Percentiles rank a stretch among this genome's conserved stretches.
phyloP scores from a whole-genome alignment of 2,113 vertebrate species.

The Sebastes schlegelii region DNA sequence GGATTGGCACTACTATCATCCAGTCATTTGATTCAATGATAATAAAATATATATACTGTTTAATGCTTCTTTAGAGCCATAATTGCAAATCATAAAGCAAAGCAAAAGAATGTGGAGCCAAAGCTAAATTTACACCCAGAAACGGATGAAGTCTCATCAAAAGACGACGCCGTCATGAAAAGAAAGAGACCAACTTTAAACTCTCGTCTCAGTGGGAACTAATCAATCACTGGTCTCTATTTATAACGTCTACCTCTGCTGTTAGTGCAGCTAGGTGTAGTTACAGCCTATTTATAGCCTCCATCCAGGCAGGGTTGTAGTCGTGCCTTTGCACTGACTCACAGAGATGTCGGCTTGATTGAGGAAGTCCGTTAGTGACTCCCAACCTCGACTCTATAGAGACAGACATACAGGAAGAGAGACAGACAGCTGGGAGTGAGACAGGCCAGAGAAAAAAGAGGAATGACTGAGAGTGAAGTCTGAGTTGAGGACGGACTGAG shows the following conservation, averaged over 20 bases:
- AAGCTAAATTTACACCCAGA: slow-evolving; percentile 19
- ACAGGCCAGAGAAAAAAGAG: not conserved
- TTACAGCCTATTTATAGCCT: slow-evolving; percentile 50
- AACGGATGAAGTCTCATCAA: not conserved
- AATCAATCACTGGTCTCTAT: slow-evolving; percentile 33
- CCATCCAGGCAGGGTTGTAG: slow-evolving; percentile 25
- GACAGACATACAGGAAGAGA: slow-evolving; percentile 26
- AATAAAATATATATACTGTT: not conserved
- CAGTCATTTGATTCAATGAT: not conserved
- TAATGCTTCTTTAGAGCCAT: not conserved
- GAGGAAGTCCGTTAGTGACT: slow-evolving; percentile 76
- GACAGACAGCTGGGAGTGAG: not conserved
- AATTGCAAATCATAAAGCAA: not conserved
- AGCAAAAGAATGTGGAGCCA: not conserved
- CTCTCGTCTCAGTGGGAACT: not conserved
- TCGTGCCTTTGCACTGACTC: slow-evolving; percentile 38
- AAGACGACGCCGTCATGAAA: not conserved
- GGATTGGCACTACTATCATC: not conserved
- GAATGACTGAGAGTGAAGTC: slow-evolving; percentile 20
- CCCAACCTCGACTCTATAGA: slow-evolving; percentile 44
- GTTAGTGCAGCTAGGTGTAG: slow-evolving; percentile 3
- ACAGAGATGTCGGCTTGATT: slow-evolving; percentile 46
- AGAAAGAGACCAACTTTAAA: slow-evolving; percentile 3
- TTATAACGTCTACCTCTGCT: slow-evolving; percentile 13
- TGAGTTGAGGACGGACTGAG: slow-evolving; percentile 38